phyloP scores from a whole-genome alignment of 1,140 invertebrate species.

The Amphibalanus amphitrite region DNA sequence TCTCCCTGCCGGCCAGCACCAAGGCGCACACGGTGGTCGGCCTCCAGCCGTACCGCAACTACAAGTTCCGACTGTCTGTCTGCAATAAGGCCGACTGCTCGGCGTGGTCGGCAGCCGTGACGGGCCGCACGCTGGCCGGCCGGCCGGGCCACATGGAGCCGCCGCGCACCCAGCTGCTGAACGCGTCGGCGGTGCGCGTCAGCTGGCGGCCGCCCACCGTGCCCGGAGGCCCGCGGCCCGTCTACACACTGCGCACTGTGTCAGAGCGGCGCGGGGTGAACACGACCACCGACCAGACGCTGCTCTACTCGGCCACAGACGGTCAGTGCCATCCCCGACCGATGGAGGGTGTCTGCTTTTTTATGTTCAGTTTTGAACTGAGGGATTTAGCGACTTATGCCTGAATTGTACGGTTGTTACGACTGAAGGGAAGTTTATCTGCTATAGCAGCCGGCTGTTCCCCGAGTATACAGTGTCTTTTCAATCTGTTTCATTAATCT shows the following conservation, averaged over 20 bases:
- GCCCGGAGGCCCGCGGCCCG: too few relatives aligned
- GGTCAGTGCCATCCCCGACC: too few relatives aligned
- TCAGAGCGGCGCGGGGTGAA: neutral
- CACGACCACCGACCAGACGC: neutral
- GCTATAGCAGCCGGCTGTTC: too few relatives aligned
- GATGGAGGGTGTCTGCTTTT: too few relatives aligned
- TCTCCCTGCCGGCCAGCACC: neutral
- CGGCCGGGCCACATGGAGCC: neutral
- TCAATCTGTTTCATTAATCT: too few relatives aligned
- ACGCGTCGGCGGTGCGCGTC: neutral
- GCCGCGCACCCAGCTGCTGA: neutral
- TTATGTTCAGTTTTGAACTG: too few relatives aligned
- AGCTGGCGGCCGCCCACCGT: neutral
- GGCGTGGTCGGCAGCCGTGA: neutral
- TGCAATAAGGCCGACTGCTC: neutral
- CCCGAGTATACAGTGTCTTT: too few relatives aligned
- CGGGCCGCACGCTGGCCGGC: neutral
- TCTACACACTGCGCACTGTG: neutral
- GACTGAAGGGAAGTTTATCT: too few relatives aligned
- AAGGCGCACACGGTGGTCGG: neutral
- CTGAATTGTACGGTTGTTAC: too few relatives aligned
- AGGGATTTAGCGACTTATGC: too few relatives aligned
- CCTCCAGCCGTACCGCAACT: neutral
- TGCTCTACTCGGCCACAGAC: neutral
- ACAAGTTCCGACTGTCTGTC: neutral